Evolutionary conservation across 2,113 vertebrate species (phyloP), one percentile per base, ranked within the genome.

Genomic region (Glaucidium brasilianum): DNA sequence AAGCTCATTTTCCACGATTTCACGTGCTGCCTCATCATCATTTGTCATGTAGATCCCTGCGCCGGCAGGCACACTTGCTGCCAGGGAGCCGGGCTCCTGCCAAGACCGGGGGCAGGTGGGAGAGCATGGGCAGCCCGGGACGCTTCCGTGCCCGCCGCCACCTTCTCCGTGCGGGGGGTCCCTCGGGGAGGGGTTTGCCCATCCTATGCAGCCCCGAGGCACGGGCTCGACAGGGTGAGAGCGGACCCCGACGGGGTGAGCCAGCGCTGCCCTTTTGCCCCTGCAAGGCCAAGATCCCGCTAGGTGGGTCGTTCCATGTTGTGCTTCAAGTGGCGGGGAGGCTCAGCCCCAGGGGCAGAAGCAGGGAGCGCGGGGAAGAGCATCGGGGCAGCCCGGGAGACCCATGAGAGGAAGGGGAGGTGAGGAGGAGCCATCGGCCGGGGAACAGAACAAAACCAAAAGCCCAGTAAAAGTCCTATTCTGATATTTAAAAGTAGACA

Each of bases 401-500:
- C 21, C 58, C 29, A 8, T 2, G 47, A 29, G 25, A 50, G 58
- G 39, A n/a, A 29, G 18, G 34, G 30, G 49, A 71, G 76, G 72
- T 0, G 0, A 82, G 21, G 34, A 67, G 84, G 43, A 64, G 29
- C n/a, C 18, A 29, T 29, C 50, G 49, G 56, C 79, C 17, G 1
- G 94, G 95, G 83, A 86, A 85, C 96, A 97, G 96, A 98, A 92
- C 94, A 95, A 56, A 97, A 96, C 92, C 96, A 97, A 97, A 95
- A 98, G 71, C 97, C 90, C 97, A 62, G 86, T 82, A 80, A 85
- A 96, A 97, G 94, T 94, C 98, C 99, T 99, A 99, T 99, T 98
- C 99, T 99, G 99, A 99, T 98, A 99, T 99, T 99, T 99, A 99
- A 99, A 99, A 99, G 99, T 99, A 99, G 99, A 99, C 99, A 99